Base-by-base conservation (phyloP, 92 coral and sea anemone genomes). In the Muricea muricata region DNA sequence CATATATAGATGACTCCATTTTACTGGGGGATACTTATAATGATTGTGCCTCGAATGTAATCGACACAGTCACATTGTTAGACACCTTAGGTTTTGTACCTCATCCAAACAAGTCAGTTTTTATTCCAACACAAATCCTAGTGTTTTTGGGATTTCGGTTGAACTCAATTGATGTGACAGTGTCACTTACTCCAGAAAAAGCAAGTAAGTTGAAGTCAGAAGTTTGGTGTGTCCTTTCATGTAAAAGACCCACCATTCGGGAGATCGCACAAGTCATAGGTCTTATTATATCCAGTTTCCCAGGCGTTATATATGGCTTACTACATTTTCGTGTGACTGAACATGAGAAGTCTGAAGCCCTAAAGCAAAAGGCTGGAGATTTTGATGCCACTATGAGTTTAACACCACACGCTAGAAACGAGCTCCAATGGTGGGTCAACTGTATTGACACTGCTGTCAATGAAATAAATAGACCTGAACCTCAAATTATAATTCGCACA, bases 261-360 rank as follows among this genome's bases (percentile, higher is more conserved):
- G 69, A 82, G 65, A 87, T 82, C 0, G 87, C 87, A 0, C 47
- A 73, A 65, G 79, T 82, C 7, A 26, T 76, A 26, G 87, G 84
- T 15, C 76, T 74, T 0, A 12, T 87, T 13, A 42, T 75, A 5
- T 82, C 87, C 15, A 87, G 66, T 24, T 82, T 87, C 29, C 87
- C 84, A 15, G 87, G 89, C 21, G 93, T 83, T 25, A 50, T 75
- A 85, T 86, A 50, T 80, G 93, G 91, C 47, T 90, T 82, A 11
- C 75, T 89, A 34, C 89, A 90, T 46, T 70, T 85, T 63, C 50
- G 84, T 28, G 24, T 40, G 18, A 80, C 87, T 33, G 93, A 92
- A 37, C 56, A 72, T 67, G 95, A 89, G 35, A 93, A 93, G 73
- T 75, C 89, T 30, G 61, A 66, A 3, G 93, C 92, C 8, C 88